These are phyloP conservation scores for Theonella swinhoei DNA, from an alignment of 37 sponge, comb jelly and placozoan species.

Conservation along the genomic window DNA sequence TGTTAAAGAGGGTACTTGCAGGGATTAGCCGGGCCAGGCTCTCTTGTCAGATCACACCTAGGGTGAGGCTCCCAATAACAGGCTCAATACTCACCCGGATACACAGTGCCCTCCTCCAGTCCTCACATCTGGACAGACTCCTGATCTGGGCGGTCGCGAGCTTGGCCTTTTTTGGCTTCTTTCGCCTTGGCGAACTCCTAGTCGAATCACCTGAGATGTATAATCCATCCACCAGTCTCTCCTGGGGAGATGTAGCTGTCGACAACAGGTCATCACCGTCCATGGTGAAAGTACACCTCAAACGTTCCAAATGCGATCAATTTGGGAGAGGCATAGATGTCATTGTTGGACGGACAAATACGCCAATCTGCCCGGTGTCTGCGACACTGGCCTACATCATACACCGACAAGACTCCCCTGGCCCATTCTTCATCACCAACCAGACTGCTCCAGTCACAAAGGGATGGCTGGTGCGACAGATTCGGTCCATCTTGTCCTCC, in stretches of 20 bases:
- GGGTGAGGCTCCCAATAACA: slow-evolving; percentile 1
- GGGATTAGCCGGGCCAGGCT: background rate
- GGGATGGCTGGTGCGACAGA: background rate
- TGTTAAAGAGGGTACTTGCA: background rate
- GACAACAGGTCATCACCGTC: background rate
- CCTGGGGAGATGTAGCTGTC: slow-evolving; percentile 12
- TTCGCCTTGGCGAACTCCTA: slow-evolving; percentile 37
- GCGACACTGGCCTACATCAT: slow-evolving; percentile 3
- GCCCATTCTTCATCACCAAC: slow-evolving; percentile 32
- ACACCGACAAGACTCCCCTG: background rate
- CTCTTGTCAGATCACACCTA: no score
- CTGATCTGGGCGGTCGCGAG: slow-evolving; percentile 41
- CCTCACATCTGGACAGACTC: background rate
- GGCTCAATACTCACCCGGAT: background rate
- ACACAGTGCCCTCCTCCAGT: background rate
- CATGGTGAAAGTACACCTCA: background rate
- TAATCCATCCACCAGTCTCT: slow-evolving; percentile 2
- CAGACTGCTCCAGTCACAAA: slow-evolving; percentile 16
- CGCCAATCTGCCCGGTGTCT: slow-evolving; percentile 5
- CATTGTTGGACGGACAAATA: background rate
- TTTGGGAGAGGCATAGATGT: slow-evolving; percentile 8
- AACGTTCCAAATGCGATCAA: no score
- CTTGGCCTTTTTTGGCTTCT: slow-evolving; percentile 49
- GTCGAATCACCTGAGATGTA: background rate
- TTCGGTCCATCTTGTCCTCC: background rate